Base-by-base conservation (phyloP, 2,797 vertebrate genomes). In the Melanotaenia pygmaea region DNA sequence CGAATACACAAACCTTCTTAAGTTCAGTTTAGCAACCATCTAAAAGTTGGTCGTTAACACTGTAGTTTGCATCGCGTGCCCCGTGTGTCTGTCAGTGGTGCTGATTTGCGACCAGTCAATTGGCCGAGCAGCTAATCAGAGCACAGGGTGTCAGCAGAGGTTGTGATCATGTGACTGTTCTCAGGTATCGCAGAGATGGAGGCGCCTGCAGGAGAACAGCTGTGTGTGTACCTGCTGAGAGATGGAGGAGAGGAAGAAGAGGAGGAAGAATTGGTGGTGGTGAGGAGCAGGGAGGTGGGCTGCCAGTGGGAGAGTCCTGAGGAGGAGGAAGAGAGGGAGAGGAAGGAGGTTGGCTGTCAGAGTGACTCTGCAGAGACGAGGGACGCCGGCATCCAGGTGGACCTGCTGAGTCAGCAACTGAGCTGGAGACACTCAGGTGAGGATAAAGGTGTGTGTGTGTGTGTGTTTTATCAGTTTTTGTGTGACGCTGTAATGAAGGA, bases 331-430 rank as follows among this genome's bases (percentile, higher is more conserved):
- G 20, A 64, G 26, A n/a, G 28, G 16, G 72, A 47, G 45, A 47
- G 45, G 45, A 47, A 47, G 45, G 90, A 91, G 69, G 89, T 87
- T 65, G 89, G 84, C 12, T 89, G 89, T 22, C 90, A 90, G 86
- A 88, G 88, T 9, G 75, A 86, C 4, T 2, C 18, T 0, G 59
- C 70, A 0, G 78, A 84, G 34, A 82, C 61, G 65, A 77, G 80
- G 2, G 88, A 92, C 0, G 89, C 79, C 3, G 80, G 77, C 0
- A 77, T 91, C 7, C 90, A 90, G 84, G 89, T 92, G 76, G 89
- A 91, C 43, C 76, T 92, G 69, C 71, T 86, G 81, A 66, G 51
- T 51, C 73, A 83, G 68, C 84, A 83, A 64, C 65, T 86, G 5
- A 58, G 70, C 72, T 77, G 83, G 79, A 76, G 59, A 53, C 70